These are phyloP conservation scores for Cichladusa arquata DNA, from an alignment of 2,113 vertebrate species.

Conservation along the genomic window DNA sequence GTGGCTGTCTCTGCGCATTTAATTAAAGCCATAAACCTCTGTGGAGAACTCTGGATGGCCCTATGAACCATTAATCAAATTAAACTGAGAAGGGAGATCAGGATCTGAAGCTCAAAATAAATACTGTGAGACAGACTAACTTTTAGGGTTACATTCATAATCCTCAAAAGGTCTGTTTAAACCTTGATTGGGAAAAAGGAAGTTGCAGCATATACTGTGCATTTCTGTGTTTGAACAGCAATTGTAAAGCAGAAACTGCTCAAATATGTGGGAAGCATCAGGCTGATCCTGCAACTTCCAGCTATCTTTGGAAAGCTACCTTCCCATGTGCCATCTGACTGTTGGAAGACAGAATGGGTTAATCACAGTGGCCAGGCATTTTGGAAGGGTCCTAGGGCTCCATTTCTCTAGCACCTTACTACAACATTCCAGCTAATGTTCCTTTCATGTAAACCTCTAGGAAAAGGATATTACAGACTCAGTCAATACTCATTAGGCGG, in stretches of 20 bases:
- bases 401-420: neutral
- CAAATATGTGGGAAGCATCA: neutral
- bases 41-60: neutral
- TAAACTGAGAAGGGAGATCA: neutral
- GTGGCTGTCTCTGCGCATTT: neutral
- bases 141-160: neutral
- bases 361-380: neutral
- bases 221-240: neutral
- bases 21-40: neutral
- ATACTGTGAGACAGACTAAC: neutral
- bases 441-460: neutral
- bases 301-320: neutral
- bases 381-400: neutral
- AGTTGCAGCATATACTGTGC: neutral
- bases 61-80: neutral
- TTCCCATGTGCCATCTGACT: neutral
- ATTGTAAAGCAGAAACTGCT: neutral
- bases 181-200: neutral
- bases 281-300: neutral
- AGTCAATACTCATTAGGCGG: neutral
- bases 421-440: neutral
- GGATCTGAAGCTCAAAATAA: neutral
- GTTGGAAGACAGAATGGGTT: neutral
- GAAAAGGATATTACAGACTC: neutral
- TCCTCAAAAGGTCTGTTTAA: neutral